Evolutionary conservation across 2,797 vertebrate species (phyloP).

Genomic region (Podargus strigoides): DNA sequence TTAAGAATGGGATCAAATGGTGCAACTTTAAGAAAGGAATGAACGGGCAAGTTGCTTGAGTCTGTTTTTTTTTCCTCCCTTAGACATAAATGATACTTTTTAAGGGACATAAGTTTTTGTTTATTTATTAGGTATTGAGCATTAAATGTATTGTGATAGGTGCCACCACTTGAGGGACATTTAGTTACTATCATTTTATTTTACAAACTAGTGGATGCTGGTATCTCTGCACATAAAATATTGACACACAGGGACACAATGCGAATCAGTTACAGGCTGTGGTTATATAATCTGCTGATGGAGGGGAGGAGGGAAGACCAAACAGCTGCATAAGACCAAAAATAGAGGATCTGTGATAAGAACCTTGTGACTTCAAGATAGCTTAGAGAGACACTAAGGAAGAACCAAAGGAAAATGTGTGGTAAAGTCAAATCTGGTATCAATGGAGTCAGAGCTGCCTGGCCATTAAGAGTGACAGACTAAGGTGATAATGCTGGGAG

Average conservation of each 20-base stretch:
- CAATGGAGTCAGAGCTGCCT: neutral
- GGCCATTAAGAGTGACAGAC: neutral
- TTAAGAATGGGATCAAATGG: neutral
- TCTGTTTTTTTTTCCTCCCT: neutral
- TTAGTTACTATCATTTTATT: neutral
- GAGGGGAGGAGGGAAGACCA: neutral
- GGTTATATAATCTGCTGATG: constrained; percentile 42
- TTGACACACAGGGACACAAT: neutral
- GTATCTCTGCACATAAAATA: neutral
- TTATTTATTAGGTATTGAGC: neutral
- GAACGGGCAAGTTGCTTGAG: neutral
- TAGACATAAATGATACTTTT: neutral
- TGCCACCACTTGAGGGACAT: neutral
- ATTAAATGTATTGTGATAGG: neutral
- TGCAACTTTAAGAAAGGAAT: neutral
- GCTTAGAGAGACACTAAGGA: neutral
- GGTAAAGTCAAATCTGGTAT: neutral
- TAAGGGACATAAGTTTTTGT: neutral
- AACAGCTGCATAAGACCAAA: constrained; percentile 40
- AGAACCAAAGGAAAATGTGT: neutral
- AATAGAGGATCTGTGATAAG: constrained; percentile 8
- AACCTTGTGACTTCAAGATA: neutral
- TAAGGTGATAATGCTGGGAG: neutral
- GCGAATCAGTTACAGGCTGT: constrained; percentile 21
- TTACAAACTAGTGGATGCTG: neutral